Percentiles rank a stretch among this genome's conserved stretches.
These are phyloP conservation scores for Trissolcus japonicus DNA, from an alignment of 2,888 invertebrate genomes.

Conservation along the genomic window DNA sequence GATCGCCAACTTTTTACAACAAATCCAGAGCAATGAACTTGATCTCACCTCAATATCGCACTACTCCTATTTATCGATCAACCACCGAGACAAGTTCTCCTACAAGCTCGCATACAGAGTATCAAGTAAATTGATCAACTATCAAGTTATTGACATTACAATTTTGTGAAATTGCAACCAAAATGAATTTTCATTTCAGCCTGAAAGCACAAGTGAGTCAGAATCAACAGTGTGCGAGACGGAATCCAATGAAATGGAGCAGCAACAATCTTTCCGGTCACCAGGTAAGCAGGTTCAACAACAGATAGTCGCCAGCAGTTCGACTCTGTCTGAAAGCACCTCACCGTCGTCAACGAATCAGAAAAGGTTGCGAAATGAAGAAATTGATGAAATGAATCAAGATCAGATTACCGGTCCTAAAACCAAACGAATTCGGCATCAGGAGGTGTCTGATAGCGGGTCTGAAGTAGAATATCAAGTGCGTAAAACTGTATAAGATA, in stretches of 20 bases:
- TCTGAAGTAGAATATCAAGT: conserved; percentile 75
- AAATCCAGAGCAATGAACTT: too few species aligned
- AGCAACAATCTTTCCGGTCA: conserved; percentile 60
- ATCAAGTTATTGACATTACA: not conserved
- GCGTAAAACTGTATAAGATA: conserved; percentile 12
- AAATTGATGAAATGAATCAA: conserved; percentile 69
- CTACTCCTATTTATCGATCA: conserved; percentile 89
- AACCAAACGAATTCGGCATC: conserved; percentile 68
- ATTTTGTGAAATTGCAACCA: not conserved
- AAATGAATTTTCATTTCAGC: conserved; percentile 72
- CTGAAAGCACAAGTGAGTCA: conserved; percentile 80
- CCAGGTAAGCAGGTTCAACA: conserved; percentile 71
- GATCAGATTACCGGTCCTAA: conserved; percentile 71
- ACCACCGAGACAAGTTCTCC: conserved; percentile 77
- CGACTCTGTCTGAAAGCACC: conserved; percentile 83
- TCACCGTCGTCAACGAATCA: conserved; percentile 79
- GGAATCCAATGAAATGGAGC: conserved; percentile 69
- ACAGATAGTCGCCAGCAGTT: conserved; percentile 77
- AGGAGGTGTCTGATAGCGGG: conserved; percentile 69
- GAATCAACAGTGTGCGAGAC: conserved; percentile 78
- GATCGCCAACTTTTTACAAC: too few species aligned
- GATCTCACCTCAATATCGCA: conserved; percentile 81
- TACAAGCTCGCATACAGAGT: conserved; percentile 83
- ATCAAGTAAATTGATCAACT: conserved; percentile 78
- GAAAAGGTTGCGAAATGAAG: conserved; percentile 78